Conservation (phyloP, 64 coral and sea anemone genomes). For the Stylophora pistillata region DNA sequence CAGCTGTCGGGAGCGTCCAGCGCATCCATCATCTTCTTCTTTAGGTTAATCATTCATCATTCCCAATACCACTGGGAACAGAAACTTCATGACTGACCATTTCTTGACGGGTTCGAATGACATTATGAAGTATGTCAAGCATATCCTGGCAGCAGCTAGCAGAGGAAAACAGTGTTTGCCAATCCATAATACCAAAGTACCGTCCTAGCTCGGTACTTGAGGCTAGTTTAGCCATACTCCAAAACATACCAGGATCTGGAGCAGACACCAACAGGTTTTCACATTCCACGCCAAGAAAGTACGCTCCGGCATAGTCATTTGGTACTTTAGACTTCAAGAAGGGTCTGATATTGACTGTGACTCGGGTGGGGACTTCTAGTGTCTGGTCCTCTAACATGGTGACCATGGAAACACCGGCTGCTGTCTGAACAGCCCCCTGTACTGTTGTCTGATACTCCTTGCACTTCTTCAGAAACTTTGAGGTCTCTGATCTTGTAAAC, state of each 20-base stretch:
- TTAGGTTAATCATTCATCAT: not conserved
- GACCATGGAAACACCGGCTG: not conserved
- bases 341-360: not conserved
- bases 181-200: no score
- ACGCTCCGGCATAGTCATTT: not conserved
- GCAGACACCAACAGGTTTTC: not conserved
- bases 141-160: no score
- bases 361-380: not conserved
- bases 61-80: not conserved
- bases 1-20: not conserved
- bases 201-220: no score
- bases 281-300: not conserved
- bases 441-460: not conserved
- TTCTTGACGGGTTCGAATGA: not conserved
- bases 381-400: not conserved
- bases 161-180: no score
- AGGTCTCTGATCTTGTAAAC: not conserved
- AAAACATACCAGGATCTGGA: not conserved
- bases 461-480: not conserved
- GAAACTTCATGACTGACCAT: not conserved
- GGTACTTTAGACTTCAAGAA: not conserved
- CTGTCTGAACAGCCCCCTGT: not conserved
- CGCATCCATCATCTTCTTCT: not conserved
- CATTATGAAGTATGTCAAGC: no score
- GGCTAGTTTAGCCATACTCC: not conserved